These are phyloP conservation scores for Rhagoletis pomonella DNA, from an alignment of 1,140 invertebrate species.

Conservation along the genomic window DNA sequence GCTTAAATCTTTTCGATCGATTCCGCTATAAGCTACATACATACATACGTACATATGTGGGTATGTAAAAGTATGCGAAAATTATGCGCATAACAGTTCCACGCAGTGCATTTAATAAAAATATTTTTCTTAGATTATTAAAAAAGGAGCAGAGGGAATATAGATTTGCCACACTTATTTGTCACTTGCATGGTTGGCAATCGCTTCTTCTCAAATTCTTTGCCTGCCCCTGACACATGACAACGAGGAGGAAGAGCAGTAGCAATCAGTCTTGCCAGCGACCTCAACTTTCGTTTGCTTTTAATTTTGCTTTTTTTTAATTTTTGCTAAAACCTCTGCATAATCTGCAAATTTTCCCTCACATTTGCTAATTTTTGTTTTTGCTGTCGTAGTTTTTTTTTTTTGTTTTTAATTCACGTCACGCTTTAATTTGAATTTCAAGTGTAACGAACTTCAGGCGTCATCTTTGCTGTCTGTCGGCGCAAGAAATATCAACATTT, in stretches of 20 bases:
- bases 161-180: constrained; percentile 36
- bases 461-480: not conserved
- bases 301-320: not conserved
- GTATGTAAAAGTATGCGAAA: not conserved
- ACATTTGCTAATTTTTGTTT: not conserved
- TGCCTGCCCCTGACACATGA: not conserved
- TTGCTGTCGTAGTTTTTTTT: not conserved
- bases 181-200: not conserved
- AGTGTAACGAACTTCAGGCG: constrained; percentile 29
- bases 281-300: not conserved
- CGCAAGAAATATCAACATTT: not conserved
- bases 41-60: not conserved
- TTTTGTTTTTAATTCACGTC: constrained; percentile 41
- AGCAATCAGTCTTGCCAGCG: not conserved
- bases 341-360: not conserved
- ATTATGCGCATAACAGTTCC: not conserved
- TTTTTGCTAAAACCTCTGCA: not conserved
- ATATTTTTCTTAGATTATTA: constrained; percentile 70
- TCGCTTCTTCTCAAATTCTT: no score
- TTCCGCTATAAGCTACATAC: not conserved
- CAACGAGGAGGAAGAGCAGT: not conserved
- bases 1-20: constrained; percentile 65
- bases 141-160: constrained; percentile 59
- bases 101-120: constrained; percentile 66
- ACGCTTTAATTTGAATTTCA: constrained; percentile 49